Evolutionary conservation across 2,888 invertebrate species (phyloP).

Genomic region (Hesperia comma): DNA sequence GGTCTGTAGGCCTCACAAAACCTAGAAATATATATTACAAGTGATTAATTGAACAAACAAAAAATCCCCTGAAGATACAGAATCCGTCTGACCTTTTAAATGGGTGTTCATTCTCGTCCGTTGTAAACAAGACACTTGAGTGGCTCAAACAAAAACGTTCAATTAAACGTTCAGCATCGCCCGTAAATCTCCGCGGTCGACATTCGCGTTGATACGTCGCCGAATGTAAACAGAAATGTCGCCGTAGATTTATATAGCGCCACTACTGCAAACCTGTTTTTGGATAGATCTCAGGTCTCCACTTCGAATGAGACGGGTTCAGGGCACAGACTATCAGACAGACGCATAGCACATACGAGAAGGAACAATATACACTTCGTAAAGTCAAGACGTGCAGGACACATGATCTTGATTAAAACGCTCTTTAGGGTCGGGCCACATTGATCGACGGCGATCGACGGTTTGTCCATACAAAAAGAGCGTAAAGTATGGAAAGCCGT

Average conservation of each 20-base stretch:
- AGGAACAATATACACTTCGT: no score
- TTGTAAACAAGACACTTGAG: conserved; percentile 32
- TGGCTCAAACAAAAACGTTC: conserved; percentile 32
- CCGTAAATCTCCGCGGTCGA: conserved; percentile 27
- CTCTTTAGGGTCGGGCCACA: no score
- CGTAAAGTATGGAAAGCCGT: no score
- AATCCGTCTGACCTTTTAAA: conserved; percentile 30
- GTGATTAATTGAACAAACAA: conserved; percentile 7
- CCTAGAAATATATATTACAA: neutral
- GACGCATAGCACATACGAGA: no score
- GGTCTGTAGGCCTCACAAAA: neutral
- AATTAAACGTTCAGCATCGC: conserved; percentile 23
- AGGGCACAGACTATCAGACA: neutral
- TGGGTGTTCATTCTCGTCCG: conserved; percentile 17
- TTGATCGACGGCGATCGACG: no score
- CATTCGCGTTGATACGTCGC: conserved; percentile 24
- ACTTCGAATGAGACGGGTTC: neutral
- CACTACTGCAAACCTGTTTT: conserved; percentile 20
- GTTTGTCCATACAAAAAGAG: no score
- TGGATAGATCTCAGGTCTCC: conserved; percentile 9
- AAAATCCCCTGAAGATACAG: conserved; percentile 5
- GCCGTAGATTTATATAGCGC: conserved; percentile 16
- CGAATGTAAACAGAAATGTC: conserved; percentile 1
- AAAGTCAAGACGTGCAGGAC: no score
- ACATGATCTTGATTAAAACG: no score